A percentile compares a stretch with the other conserved stretches of the same genome.
phyloP scores from a whole-genome alignment of 2,113 vertebrate species.

The Microcebus jonahi region DNA sequence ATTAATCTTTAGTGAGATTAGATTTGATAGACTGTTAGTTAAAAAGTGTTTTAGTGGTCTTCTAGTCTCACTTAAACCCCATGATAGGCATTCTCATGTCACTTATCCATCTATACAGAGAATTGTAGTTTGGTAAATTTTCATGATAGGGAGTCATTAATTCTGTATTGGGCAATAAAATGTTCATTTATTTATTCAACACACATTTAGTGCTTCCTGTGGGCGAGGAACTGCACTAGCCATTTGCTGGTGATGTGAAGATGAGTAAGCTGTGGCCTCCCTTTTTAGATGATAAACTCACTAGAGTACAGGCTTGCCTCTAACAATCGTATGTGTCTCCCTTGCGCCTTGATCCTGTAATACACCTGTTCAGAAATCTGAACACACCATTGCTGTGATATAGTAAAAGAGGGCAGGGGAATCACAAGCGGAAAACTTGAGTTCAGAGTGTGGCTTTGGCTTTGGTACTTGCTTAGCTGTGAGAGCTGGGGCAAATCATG shows the following conservation, averaged over 20 bases:
- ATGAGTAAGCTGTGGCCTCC: neutral
- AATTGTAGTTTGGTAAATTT: neutral
- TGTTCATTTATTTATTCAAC: neutral
- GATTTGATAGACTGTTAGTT: neutral
- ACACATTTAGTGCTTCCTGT: neutral
- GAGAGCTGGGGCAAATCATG: too few relatives aligned
- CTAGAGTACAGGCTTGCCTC: neutral
- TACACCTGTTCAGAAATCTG: too few relatives aligned
- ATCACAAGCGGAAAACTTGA: too few relatives aligned
- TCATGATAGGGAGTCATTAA: neutral
- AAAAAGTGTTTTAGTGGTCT: neutral
- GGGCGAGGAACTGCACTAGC: neutral
- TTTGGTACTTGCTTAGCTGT: too few relatives aligned
- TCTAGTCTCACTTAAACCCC: neutral
- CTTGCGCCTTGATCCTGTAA: too few relatives aligned
- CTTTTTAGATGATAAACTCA: too few relatives aligned
- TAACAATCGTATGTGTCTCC: too few relatives aligned
- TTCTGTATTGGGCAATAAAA: neutral
- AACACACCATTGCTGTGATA: too few relatives aligned
- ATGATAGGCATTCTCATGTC: neutral
- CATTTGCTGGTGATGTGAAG: neutral
- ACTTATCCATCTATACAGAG: neutral
- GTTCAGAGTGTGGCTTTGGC: too few relatives aligned
- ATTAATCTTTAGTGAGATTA: neutral
- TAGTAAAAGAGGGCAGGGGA: too few relatives aligned